A percentile compares a stretch with the other conserved stretches of the same genome.
Conservation (phyloP, 2,888 invertebrate genomes). For the Drosophila quinaria region DNA sequence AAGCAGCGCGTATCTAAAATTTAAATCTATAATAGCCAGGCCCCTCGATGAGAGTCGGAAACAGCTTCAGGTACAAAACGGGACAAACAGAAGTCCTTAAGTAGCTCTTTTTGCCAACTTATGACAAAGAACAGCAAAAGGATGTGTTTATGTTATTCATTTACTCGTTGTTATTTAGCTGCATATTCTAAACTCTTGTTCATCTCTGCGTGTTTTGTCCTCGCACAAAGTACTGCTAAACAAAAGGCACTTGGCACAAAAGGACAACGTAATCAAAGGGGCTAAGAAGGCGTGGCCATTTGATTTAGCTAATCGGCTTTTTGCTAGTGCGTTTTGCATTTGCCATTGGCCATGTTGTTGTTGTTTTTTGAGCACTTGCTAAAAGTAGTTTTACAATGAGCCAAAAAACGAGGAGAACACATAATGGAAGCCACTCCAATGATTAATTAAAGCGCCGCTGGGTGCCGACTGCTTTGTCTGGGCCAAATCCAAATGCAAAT, state of each 20-base stretch:
- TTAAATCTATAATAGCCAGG: constrained; percentile 51
- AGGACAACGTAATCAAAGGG: constrained; percentile 9
- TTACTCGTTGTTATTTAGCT: constrained; percentile 43
- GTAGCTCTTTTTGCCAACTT: constrained; percentile 34
- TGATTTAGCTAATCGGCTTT: constrained; percentile 73
- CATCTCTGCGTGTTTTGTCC: constrained; percentile 37
- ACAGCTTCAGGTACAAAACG: not conserved
- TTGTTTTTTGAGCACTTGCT: constrained; percentile 24
- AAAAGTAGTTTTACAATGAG: constrained; percentile 68
- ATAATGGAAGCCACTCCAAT: constrained; percentile 62
- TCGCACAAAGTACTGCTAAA: constrained; percentile 54
- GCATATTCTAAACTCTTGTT: constrained; percentile 32
- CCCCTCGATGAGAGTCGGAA: not conserved
- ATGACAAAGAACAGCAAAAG: constrained; percentile 11
- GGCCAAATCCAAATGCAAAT: constrained; percentile 64
- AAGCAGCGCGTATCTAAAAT: constrained; percentile 32
- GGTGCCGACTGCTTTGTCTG: constrained; percentile 52
- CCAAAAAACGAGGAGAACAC: constrained; percentile 21
- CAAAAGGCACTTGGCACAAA: constrained; percentile 49
- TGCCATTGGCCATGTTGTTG: constrained; percentile 37
- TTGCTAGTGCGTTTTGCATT: constrained; percentile 49
- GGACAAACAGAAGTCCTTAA: constrained; percentile 11
- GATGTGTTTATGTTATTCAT: constrained; percentile 56
- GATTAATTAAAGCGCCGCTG: constrained; percentile 77
- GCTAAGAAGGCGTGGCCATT: constrained; percentile 57